Percentiles rank a stretch among this genome's conserved stretches.
These are phyloP conservation scores for Columba janthina DNA, from an alignment of 2,113 vertebrate species.

Conservation along the genomic window DNA sequence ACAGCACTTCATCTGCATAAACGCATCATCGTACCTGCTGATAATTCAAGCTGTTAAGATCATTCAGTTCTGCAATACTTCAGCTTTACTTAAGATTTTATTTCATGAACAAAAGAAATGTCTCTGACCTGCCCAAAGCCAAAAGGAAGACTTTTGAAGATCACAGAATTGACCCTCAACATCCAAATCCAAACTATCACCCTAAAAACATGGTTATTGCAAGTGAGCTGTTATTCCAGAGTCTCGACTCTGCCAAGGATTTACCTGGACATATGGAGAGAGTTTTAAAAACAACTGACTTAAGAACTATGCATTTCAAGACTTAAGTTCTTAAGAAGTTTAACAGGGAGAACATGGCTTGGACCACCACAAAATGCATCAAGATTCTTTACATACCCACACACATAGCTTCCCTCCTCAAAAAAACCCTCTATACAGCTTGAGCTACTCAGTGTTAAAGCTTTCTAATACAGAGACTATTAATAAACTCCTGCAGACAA, in stretches of 20 bases:
- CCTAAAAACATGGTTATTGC: neutral
- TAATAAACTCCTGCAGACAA: neutral
- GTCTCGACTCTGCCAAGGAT: neutral
- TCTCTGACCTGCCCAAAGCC: neutral
- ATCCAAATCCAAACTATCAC: neutral
- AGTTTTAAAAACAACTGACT: neutral
- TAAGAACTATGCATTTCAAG: neutral
- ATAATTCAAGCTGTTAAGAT: neutral
- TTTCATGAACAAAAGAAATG: neutral
- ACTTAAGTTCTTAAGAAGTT: neutral
- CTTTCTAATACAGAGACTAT: neutral
- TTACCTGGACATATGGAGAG: neutral
- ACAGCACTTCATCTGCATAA: neutral
- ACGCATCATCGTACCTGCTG: fast-evolving
- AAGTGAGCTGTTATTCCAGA: neutral
- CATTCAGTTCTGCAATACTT: neutral
- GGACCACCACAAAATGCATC: neutral
- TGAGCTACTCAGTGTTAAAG: neutral
- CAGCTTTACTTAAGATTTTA: neutral
- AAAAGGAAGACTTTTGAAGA: neutral
- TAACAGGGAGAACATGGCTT: neutral
- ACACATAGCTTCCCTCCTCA: neutral
- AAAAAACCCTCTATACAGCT: neutral
- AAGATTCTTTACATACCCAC: neutral
- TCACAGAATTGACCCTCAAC: neutral